Evolutionary conservation across 2,888 invertebrate genomes (phyloP).

Genomic region (Troides aeacus): DNA sequence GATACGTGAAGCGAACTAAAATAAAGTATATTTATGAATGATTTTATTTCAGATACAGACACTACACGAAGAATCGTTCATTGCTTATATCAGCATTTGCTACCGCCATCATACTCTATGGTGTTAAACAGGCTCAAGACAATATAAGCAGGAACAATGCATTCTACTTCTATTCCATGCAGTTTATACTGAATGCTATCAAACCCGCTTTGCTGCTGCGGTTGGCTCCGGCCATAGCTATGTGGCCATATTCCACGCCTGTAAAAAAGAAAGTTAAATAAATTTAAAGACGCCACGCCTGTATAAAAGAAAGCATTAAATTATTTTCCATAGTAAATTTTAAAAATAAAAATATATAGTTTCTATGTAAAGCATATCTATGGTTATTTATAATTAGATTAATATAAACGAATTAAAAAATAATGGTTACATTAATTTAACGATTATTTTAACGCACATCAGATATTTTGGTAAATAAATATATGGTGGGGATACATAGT

Average conservation of each 20-base stretch:
- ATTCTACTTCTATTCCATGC: slow-evolving; percentile 40
- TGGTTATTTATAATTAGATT: no score
- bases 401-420: no score
- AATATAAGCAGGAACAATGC: slow-evolving; percentile 44
- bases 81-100: slow-evolving; percentile 48
- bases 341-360: background rate
- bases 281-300: slow-evolving; percentile 31
- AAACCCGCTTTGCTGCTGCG: slow-evolving; percentile 52
- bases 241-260: slow-evolving; percentile 50
- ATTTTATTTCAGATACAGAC: slow-evolving; percentile 60
- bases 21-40: background rate
- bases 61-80: slow-evolving; percentile 58
- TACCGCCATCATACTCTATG: slow-evolving; percentile 39
- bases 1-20: background rate
- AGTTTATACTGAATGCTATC: slow-evolving; percentile 44
- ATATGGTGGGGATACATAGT: no score
- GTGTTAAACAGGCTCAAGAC: slow-evolving; percentile 39
- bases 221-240: slow-evolving; percentile 47
- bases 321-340: background rate
- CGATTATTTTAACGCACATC: no score
- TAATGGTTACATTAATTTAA: no score
- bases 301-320: slow-evolving; percentile 35
- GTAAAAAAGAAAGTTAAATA: slow-evolving; percentile 36
- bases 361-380: background rate
- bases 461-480: no score